Evolutionary conservation across 2,113 vertebrate genomes (phyloP).

Genomic region (Hippocampus mohnikei): DNA sequence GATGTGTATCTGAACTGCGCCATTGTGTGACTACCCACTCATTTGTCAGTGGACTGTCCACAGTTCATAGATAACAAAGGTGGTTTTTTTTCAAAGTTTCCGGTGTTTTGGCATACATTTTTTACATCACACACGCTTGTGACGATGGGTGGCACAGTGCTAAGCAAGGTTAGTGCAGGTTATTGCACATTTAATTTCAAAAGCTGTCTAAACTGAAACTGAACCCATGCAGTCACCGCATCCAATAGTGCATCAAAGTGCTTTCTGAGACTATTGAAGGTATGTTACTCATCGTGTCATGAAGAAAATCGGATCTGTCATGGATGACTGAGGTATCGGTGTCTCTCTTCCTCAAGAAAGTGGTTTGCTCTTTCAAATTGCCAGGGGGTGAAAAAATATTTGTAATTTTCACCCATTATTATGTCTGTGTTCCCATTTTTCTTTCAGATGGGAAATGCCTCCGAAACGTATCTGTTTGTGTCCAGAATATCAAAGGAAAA

Average conservation of each 20-base stretch:
- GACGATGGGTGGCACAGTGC: not conserved
- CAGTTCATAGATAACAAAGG: not conserved
- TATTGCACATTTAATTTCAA: not conserved
- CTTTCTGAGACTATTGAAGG: not conserved
- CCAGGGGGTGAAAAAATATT: conserved; percentile 3
- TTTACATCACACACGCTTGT: not conserved
- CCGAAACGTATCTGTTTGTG: conserved; percentile 63
- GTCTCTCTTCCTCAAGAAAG: not conserved
- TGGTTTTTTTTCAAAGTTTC: not conserved
- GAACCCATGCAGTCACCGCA: not conserved
- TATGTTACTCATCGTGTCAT: not conserved
- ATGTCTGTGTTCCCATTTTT: conserved; percentile 23
- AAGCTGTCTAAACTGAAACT: not conserved
- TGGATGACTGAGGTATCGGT: not conserved
- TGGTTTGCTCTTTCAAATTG: conserved; percentile 10
- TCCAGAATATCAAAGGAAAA: conserved; percentile 77
- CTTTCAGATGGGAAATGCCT: conserved; percentile 78
- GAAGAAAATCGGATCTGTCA: not conserved
- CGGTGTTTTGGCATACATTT: not conserved
- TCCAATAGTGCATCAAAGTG: not conserved
- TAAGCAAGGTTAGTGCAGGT: not conserved
- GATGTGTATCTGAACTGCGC: too few relatives aligned
- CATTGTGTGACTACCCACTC: not conserved
- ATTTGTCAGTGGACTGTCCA: not conserved
- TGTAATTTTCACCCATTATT: not conserved